Conservation (phyloP, 2,888 invertebrate species). For the Lobophora halterata region DNA sequence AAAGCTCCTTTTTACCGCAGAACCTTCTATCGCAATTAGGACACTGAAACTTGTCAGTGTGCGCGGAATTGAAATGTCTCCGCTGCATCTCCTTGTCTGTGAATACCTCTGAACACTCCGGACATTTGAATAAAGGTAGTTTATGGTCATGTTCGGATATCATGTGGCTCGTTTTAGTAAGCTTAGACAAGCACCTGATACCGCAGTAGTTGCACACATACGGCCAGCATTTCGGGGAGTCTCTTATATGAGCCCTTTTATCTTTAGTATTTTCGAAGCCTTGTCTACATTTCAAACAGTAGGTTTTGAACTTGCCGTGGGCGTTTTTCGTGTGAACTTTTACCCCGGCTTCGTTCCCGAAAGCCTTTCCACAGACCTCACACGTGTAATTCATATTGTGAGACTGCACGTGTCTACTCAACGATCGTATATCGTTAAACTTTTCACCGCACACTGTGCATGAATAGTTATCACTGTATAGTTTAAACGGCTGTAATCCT, state of each 20-base stretch:
- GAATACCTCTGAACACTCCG: conserved; percentile 40
- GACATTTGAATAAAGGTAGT: conserved; percentile 32
- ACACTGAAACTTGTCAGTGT: conserved; percentile 29
- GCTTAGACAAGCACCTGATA: conserved; percentile 34
- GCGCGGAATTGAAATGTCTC: conserved; percentile 33
- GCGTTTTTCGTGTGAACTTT: conserved; percentile 20
- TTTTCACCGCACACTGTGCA: conserved; percentile 24
- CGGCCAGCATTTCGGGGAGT: conserved; percentile 35
- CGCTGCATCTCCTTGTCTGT: conserved; percentile 28
- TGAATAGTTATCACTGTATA: conserved; percentile 23
- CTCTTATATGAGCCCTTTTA: conserved; percentile 29
- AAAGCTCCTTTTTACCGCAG: conserved; percentile 16
- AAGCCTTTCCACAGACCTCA: conserved; percentile 29
- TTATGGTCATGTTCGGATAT: conserved; percentile 32
- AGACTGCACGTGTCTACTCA: conserved; percentile 26
- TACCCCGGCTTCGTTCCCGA: conserved; percentile 18
- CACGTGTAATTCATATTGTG: conserved; percentile 29
- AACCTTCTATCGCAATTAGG: conserved; percentile 25
- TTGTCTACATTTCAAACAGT: conserved; percentile 26
- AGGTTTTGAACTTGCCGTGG: conserved; percentile 18
- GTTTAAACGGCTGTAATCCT: conserved; percentile 32
- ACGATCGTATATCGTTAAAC: conserved; percentile 22
- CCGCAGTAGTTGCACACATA: conserved; percentile 37
- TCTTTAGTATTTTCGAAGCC: conserved; percentile 27
- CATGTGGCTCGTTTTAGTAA: conserved; percentile 32